Conservation (phyloP, 2,797 vertebrate genomes). For the Forpus xanthops region DNA sequence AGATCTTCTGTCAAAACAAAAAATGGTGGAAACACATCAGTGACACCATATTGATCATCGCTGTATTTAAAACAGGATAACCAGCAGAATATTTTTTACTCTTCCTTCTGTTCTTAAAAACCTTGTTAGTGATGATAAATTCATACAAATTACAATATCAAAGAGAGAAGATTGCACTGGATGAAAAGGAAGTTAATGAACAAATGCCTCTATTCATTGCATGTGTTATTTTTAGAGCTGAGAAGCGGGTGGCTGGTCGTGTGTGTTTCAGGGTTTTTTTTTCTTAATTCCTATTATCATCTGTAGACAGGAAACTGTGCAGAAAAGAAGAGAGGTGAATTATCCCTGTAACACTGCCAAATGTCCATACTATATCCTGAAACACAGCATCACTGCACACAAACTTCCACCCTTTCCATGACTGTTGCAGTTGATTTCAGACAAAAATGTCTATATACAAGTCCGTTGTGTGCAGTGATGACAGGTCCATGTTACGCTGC, state of each 20-base stretch:
- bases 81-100: background rate
- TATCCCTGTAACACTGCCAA: background rate
- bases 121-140: background rate
- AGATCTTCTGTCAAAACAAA: background rate
- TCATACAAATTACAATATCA: conserved; percentile 42
- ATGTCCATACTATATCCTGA: background rate
- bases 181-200: conserved; percentile 52
- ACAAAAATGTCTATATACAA: background rate
- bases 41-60: background rate
- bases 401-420: background rate
- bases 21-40: background rate
- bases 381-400: background rate
- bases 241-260: background rate
- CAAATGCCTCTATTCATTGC: conserved; percentile 12
- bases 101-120: background rate
- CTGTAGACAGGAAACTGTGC: background rate
- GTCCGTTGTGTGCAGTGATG: background rate
- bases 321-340: background rate
- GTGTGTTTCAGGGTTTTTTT: background rate
- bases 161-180: conserved; percentile 25
- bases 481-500: background rate
- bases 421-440: background rate
- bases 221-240: conserved; percentile 30
- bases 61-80: background rate
- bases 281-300: background rate